phyloP scores from a whole-genome alignment of 2,113 vertebrate species.

The Oenanthe melanoleuca region DNA sequence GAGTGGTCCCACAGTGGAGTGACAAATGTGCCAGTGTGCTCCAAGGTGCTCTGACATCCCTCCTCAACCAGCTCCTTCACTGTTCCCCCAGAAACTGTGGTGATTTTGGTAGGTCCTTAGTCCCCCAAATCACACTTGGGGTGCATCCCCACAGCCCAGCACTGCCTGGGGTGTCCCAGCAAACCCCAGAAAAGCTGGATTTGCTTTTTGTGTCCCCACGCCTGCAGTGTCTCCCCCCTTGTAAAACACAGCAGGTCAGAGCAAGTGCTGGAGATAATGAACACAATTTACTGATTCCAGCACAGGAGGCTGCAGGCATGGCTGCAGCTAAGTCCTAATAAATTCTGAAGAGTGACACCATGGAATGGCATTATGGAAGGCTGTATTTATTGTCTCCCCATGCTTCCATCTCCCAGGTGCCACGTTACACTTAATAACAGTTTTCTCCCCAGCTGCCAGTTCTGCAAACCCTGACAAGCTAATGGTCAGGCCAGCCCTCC shows the following conservation, averaged over 20 bases:
- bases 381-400: constrained; percentile 20
- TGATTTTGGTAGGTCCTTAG: not conserved
- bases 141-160: accelerated
- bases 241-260: not conserved
- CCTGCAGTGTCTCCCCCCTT: not conserved
- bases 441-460: constrained; percentile 7
- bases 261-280: not conserved
- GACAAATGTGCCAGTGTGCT: too few relatives aligned
- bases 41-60: not conserved
- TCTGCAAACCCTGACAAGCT: not conserved
- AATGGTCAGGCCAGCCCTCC: not conserved
- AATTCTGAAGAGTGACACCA: constrained; percentile 25
- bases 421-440: not conserved
- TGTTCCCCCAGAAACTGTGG: not conserved
- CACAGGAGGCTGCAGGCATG: constrained; percentile 10
- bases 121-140: accelerated
- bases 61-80: accelerated
- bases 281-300: not conserved
- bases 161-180: not conserved
- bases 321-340: not conserved
- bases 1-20: not conserved
- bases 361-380: not conserved
- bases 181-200: not conserved
- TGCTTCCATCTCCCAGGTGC: not conserved
- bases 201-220: not conserved